phyloP scores from a whole-genome alignment of 2,113 vertebrate species.

The Corythornis vintsioides region DNA sequence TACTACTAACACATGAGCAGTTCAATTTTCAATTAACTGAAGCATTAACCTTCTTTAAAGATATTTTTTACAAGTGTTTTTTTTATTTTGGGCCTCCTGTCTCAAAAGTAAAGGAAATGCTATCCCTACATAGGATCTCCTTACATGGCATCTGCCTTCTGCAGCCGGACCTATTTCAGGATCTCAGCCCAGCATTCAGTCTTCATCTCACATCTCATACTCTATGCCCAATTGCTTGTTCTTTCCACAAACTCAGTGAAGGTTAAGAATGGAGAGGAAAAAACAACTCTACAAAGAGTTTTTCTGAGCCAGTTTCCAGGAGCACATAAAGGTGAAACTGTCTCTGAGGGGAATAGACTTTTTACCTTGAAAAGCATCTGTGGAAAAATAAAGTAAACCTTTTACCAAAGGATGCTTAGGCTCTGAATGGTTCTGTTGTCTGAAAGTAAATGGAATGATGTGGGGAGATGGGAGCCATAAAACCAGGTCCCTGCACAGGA shows the following conservation, averaged over 20 bases:
- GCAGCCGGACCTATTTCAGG: constrained; percentile 26
- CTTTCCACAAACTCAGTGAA: constrained; percentile 36
- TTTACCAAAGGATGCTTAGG: constrained; percentile 25
- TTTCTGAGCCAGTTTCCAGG: background rate
- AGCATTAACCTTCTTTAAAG: constrained; percentile 25
- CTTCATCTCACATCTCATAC: constrained; percentile 1
- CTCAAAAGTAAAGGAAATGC: background rate
- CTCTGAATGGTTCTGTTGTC: constrained; percentile 34
- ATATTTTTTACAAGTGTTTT: background rate
- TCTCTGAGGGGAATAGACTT: background rate
- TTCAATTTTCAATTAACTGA: constrained; percentile 13
- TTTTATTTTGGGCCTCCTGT: background rate
- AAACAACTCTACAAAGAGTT: background rate
- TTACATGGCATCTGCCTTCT: background rate
- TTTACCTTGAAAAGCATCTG: constrained; percentile 8
- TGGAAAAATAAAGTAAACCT: constrained; percentile 37
- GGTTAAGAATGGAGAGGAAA: constrained; percentile 19
- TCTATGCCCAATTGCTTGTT: background rate
- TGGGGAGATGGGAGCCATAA: background rate
- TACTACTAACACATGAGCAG: background rate
- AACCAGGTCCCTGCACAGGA: background rate
- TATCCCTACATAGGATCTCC: background rate
- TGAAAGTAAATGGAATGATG: background rate
- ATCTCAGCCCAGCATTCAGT: background rate
- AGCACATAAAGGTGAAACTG: constrained; percentile 30